phyloP scores from a whole-genome alignment of 2,797 vertebrate species.

The Pantherophis alleghaniensis region DNA sequence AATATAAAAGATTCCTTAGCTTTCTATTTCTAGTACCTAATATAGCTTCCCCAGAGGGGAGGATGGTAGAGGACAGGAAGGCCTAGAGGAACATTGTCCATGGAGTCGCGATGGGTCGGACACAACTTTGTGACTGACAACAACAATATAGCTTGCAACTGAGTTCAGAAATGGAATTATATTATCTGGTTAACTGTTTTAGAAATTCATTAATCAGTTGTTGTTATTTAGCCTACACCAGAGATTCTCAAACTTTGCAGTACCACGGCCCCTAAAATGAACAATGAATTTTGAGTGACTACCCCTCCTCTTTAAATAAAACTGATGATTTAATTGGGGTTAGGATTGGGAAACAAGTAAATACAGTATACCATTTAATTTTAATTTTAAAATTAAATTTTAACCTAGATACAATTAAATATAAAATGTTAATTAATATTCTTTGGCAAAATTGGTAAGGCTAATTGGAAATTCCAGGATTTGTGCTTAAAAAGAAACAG shows the following conservation, averaged over 20 bases:
- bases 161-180: background rate
- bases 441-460: background rate
- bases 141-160: background rate
- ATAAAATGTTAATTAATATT: background rate
- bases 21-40: background rate
- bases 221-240: background rate
- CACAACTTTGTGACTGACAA: too few relatives aligned
- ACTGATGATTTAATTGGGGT: background rate
- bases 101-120: too few relatives aligned
- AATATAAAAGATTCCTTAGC: background rate
- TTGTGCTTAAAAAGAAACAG: background rate
- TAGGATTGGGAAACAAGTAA: background rate
- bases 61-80: too few relatives aligned
- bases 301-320: background rate
- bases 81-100: too few relatives aligned
- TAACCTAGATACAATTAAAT: background rate
- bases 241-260: background rate
- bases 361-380: background rate
- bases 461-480: background rate
- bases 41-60: background rate
- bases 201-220: background rate
- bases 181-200: slow-evolving; percentile 5
- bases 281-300: background rate
- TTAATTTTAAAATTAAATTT: background rate
- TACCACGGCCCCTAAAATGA: background rate